Percentiles rank a stretch among this genome's conserved stretches.
phyloP scores from a whole-genome alignment of 2,888 invertebrate species.

The Phorcus lineatus region DNA sequence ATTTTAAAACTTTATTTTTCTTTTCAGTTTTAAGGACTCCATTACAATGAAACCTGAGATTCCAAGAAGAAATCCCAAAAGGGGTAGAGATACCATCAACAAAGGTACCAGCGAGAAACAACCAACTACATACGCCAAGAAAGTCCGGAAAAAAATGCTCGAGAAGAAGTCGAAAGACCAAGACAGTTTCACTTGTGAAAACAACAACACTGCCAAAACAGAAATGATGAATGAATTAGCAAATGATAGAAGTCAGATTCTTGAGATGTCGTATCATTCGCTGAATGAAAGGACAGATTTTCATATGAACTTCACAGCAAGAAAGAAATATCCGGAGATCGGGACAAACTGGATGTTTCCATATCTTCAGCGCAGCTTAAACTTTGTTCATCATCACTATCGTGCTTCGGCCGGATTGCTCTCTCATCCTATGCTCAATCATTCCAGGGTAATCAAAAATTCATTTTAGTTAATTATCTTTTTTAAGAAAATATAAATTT shows the following conservation, averaged over 20 bases:
- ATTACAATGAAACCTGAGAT: no score
- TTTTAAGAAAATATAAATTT: no score
- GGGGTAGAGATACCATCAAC: no score
- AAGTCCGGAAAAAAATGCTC: neutral
- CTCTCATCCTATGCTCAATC: neutral
- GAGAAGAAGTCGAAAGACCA: neutral
- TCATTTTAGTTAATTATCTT: no score
- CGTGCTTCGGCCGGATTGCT: neutral
- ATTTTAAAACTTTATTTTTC: no score
- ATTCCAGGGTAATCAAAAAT: neutral
- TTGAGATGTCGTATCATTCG: no score
- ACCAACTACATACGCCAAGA: neutral
- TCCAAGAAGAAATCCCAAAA: no score
- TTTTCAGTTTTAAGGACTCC: no score
- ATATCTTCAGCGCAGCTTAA: constrained; percentile 16
- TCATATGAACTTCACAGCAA: neutral
- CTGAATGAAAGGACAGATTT: neutral
- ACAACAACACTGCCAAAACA: neutral
- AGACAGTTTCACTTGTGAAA: neutral
- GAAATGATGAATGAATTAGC: no score
- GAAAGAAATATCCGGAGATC: neutral
- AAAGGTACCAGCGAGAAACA: neutral
- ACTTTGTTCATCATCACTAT: constrained; percentile 24
- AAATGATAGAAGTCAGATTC: neutral
- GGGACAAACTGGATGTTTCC: neutral